phyloP scores from a whole-genome alignment of 2,113 vertebrate species.

The Spilogale gracilis region DNA sequence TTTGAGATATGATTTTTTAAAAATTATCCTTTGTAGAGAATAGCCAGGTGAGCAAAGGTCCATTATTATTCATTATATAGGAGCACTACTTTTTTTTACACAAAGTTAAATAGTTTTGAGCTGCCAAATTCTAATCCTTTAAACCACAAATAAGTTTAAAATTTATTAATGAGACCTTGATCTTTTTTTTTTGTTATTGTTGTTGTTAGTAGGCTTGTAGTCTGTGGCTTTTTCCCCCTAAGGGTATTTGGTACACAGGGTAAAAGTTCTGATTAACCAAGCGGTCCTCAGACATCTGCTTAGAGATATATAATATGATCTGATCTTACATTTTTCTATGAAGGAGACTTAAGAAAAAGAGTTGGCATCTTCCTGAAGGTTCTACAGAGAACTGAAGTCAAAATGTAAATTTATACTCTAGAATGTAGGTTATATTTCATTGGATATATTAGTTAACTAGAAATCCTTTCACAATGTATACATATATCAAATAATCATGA shows the following conservation, averaged over 20 bases:
- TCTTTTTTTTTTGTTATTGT: neutral
- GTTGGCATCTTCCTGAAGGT: neutral
- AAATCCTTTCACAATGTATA: neutral
- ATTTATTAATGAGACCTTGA: neutral
- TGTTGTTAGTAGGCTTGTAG: neutral
- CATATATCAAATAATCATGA: neutral
- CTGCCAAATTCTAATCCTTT: neutral
- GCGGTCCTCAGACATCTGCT: neutral
- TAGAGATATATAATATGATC: neutral
- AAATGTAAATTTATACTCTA: neutral
- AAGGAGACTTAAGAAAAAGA: constrained; percentile 22
- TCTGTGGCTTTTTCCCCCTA: neutral
- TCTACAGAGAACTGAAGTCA: neutral
- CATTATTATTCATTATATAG: neutral
- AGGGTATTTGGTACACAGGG: neutral
- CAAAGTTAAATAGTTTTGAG: constrained; percentile 23
- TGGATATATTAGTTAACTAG: neutral
- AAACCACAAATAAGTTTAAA: constrained; percentile 29
- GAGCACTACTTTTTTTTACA: neutral
- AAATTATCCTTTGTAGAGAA: neutral
- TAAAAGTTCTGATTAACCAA: neutral
- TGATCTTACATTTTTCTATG: neutral
- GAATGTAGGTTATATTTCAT: neutral
- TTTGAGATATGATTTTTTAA: neutral
- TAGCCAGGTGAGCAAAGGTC: neutral